Evolutionary conservation across 2,797 vertebrate species (phyloP).

Genomic region (Pipistrellus pipistrellus): DNA sequence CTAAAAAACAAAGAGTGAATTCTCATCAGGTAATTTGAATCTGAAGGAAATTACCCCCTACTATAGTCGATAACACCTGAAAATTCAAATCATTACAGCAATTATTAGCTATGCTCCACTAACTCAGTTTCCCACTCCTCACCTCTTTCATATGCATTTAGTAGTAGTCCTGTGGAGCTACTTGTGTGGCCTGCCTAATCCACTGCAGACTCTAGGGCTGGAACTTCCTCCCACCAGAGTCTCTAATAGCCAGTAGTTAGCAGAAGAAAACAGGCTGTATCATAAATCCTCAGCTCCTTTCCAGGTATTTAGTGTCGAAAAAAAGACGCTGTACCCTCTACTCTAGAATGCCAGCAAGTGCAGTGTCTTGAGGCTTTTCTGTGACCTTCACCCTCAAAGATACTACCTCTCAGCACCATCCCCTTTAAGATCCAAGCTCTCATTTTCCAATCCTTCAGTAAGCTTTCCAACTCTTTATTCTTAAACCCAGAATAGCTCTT

Average conservation of each 20-base stretch:
- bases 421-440: slow-evolving; percentile 52
- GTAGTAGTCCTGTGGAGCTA: not conserved
- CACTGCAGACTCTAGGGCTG: slow-evolving; percentile 31
- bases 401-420: not conserved
- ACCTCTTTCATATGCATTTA: not conserved
- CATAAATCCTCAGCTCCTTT: slow-evolving; percentile 12
- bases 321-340: slow-evolving; percentile 17
- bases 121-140: not conserved
- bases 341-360: not conserved
- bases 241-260: slow-evolving; percentile 46
- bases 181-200: slow-evolving; percentile 44
- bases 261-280: slow-evolving; percentile 40
- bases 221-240: slow-evolving; percentile 33
- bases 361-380: not conserved
- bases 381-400: not conserved
- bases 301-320: slow-evolving; percentile 20
- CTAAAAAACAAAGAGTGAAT: not conserved
- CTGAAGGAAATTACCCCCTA: not conserved
- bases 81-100: not conserved
- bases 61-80: not conserved
- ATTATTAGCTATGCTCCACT: not conserved
- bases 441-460: slow-evolving; percentile 49
- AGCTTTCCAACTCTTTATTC: slow-evolving; percentile 29
- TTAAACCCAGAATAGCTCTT: slow-evolving; percentile 36
- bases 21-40: not conserved